Evolutionary conservation across 2,113 vertebrate species (phyloP), one percentile per base, ranked within the genome.

Genomic region (Plecturocebus donacophilus): DNA sequence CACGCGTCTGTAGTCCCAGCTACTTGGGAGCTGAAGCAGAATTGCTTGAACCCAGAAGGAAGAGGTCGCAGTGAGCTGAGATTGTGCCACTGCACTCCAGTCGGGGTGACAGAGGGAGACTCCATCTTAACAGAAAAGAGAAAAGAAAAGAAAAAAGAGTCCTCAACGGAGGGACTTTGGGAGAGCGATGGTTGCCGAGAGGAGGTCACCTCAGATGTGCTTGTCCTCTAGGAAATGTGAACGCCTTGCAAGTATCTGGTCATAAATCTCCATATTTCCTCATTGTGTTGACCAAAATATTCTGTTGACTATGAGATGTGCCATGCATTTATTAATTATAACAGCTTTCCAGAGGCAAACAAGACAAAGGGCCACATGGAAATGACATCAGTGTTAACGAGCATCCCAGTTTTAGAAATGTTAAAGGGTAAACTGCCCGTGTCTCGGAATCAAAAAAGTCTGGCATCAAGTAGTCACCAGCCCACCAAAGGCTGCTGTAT

Each of bases 401-500:
- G 7, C 23, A 8, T 45, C 47, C 6, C 23, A 1, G 32, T 12
- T 68, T 56, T 3, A 83, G 58, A 64, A 38, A 42, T 0, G 9
- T 40, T 23, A 1, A 52, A 9, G 6, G 7, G 4, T 2, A 19
- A 85, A 42, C 35, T 1, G 8, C 4, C 61, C n/a, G 0, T 1
- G 2, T 4, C 8, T 73, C 66, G 1, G 32, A 87, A 27, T 35
- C 75, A 90, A 40, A 89, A 49, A 20, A 3, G n/a, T 25, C 38
- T 1, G 2, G 17, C 20, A 16, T 0, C 20, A 8, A 13, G 16
- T 3, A 40, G 11, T 11, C 32, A 3, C 3, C 3, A 3, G 3
- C 3, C 3, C 20, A 4, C 12, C 7, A 1, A 45, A 17, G 35
- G 9, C 20, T 3, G 0, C 32, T 45, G 0, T n/a, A 0, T 42